Percentiles rank a stretch among this genome's conserved stretches.
These are phyloP conservation scores for Loxodonta africana DNA, from an alignment of 2,113 vertebrate genomes.

Conservation along the genomic window DNA sequence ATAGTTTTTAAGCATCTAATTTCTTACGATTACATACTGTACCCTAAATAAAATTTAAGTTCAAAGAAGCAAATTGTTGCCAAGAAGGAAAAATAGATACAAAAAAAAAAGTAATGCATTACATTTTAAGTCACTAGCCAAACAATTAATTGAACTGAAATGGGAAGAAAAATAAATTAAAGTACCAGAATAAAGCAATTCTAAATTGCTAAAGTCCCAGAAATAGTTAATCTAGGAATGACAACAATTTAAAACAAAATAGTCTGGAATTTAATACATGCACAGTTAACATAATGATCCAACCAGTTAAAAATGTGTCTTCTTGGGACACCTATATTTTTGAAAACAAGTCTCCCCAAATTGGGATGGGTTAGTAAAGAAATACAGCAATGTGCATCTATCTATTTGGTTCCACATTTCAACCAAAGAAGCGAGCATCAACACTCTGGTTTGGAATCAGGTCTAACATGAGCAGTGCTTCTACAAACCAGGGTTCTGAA, in stretches of 20 bases:
- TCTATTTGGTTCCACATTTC: not conserved
- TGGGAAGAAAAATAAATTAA: not conserved
- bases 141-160: constrained; percentile 37
- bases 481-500: constrained; percentile 40
- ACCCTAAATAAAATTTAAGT: constrained; percentile 30
- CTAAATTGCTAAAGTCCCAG: not conserved
- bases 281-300: not conserved
- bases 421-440: not conserved
- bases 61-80: constrained; percentile 5
- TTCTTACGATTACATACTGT: constrained; percentile 20
- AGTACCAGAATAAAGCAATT: constrained; percentile 16
- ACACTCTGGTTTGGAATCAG: not conserved
- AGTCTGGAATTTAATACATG: not conserved
- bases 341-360: not conserved
- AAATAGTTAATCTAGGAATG: not conserved
- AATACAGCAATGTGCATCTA: not conserved
- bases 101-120: not conserved
- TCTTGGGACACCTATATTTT: not conserved
- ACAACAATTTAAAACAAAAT: constrained; percentile 15
- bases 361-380: not conserved
- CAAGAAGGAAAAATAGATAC: not conserved
- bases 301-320: constrained; percentile 26
- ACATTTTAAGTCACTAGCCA: not conserved
- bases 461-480: constrained; percentile 30
- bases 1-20: constrained; percentile 47